These are phyloP conservation scores for Poeciliopsis presidionis DNA, from an alignment of 2,797 vertebrate species.

Conservation along the genomic window DNA sequence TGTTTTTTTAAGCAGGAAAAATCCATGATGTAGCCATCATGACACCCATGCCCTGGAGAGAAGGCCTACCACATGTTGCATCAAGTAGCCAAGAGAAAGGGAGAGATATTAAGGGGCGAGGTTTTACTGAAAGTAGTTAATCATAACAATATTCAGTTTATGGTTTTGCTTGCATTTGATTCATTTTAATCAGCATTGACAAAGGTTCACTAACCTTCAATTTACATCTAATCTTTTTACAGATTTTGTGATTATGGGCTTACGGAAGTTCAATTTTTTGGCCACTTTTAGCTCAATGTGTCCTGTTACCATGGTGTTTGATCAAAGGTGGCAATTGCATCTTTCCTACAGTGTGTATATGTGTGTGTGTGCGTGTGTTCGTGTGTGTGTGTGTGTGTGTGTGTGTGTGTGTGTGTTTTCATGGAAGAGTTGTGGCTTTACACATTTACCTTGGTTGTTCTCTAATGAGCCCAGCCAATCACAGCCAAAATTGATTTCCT, in stretches of 20 bases:
- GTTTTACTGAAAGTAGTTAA: neutral
- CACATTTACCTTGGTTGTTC: conserved; percentile 66
- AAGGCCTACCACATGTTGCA: conserved; percentile 59
- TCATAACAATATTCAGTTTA: neutral
- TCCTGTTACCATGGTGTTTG: conserved; percentile 67
- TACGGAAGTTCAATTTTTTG: conserved; percentile 24
- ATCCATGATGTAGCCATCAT: conserved; percentile 60
- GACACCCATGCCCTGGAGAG: conserved; percentile 64
- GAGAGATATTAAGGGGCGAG: neutral
- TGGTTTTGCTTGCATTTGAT: neutral
- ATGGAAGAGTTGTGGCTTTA: conserved; percentile 33
- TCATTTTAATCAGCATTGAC: neutral
- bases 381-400: neutral
- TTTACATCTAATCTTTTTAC: neutral
- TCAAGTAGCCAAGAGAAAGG: conserved; percentile 36
- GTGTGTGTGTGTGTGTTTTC: conserved; percentile 22
- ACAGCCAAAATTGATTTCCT: conserved; percentile 66
- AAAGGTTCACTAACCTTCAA: neutral
- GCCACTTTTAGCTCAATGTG: conserved; percentile 39
- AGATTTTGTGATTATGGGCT: neutral
- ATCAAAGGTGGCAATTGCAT: conserved; percentile 62
- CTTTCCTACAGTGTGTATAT: conserved; percentile 18
- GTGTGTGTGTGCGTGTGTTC: neutral
- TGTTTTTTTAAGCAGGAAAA: conserved; percentile 60
- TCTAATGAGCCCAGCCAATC: conserved; percentile 42